Percentiles rank a stretch among this genome's conserved stretches.
Conservation (phyloP, 2,797 vertebrate species). For the Coregonus sp. region DNA sequence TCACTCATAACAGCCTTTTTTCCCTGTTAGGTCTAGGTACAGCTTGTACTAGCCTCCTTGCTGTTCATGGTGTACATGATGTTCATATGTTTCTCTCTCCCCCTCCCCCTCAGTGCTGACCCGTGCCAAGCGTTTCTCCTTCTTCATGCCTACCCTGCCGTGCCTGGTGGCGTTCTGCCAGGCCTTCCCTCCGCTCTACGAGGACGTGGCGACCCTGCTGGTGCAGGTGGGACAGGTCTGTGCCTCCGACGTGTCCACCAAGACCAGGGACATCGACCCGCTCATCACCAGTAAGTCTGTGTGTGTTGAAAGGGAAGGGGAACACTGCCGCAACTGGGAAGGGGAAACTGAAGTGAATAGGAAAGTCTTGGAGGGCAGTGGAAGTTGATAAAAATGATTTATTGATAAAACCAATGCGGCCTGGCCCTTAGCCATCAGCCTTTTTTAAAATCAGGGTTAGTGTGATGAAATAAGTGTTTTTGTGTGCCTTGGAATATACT, state of each 20-base stretch:
- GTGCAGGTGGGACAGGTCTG: constrained; percentile 96
- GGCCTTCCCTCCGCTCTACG: constrained; percentile 95
- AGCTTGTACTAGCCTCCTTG: background rate
- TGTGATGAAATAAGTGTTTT: background rate
- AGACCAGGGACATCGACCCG: constrained; percentile 90
- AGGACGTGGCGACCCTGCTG: constrained; percentile 91
- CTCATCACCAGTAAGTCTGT: constrained; percentile 88
- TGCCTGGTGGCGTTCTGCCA: constrained; percentile 95
- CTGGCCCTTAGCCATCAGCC: too few species aligned
- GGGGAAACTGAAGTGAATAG: too few species aligned
- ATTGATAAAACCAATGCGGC: too few species aligned
- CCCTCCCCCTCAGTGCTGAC: constrained; percentile 82
- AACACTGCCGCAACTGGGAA: too few species aligned
- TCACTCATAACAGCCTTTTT: background rate
- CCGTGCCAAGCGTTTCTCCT: constrained; percentile 88
- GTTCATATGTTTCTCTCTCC: constrained; percentile 1
- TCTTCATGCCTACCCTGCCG: constrained; percentile 97
- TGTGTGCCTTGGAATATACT: background rate
- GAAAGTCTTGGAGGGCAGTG: too few species aligned
- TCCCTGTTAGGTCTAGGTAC: constrained; percentile 8
- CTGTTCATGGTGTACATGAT: background rate
- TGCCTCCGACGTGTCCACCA: constrained; percentile 92
- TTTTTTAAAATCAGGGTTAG: too few species aligned
- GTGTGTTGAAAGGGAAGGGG: too few species aligned
- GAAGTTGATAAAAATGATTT: too few species aligned